Evolutionary conservation across 2,113 vertebrate genomes (phyloP), one percentile per base, ranked within the genome.

Genomic region (Tiliqua scincoides): DNA sequence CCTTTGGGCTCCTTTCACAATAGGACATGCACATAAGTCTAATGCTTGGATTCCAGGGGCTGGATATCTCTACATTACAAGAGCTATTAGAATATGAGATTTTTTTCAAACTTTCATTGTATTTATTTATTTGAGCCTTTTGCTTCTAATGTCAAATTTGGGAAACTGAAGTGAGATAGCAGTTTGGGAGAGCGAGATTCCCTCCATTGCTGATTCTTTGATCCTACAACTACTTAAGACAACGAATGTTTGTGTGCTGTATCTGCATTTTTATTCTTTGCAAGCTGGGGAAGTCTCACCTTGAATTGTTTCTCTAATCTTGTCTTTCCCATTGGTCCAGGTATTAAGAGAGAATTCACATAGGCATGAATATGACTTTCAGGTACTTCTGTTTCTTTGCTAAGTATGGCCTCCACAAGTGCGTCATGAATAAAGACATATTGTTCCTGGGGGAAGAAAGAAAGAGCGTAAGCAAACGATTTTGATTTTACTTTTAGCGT

Each of bases 341-440:
- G 97, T 89, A 96, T 98, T 94, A 99, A 96, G 91, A 99, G 97
- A 62, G 97, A 94, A 48, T 99, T 98, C 79, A 99, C 97, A 14
- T 99, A 99, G 90, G 94, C 94, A 72, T 99, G 98, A 77, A 99
- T 97, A 63, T 96, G 96, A 88, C 93, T 95, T 15, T 98, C 96
- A 0, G 83, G 93, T 61, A 99, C 97, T 91, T 98, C 98, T 1
- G 98, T 99, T 91, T 99, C 98, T 79, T 97, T 97, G 78, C 97
- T 97, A 83, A 97, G 93, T 90, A 99, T 98, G 0, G 98, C 98
- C 86, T 99, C 99, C 0, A 98, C 98, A 93, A 99, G 20, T 0
- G 97, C 97, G 70, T 99, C 97, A 0, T 99, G 98, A 94, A 98
- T 98, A 86, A 99, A 99, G 86, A 99, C 93, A 35, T 99, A 99